A percentile compares a stretch with the other conserved stretches of the same genome.
These are phyloP conservation scores for Gnathonemus echidnorhynchus DNA, from an alignment of 2,113 vertebrate species.

Conservation along the genomic window DNA sequence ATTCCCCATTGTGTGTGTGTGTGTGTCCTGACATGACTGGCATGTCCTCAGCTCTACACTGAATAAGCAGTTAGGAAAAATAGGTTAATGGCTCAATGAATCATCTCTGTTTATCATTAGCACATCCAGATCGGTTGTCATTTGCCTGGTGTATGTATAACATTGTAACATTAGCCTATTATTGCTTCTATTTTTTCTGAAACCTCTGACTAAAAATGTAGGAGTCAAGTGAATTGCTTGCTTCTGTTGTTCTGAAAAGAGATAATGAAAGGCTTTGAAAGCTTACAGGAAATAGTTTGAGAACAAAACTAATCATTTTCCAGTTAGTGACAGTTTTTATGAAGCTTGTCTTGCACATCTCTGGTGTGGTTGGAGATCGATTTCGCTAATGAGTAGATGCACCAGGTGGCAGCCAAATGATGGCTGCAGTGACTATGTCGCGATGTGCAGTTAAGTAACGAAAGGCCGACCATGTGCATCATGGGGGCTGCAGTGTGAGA, in stretches of 20 bases:
- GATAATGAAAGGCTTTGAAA: not conserved
- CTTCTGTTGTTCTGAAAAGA: not conserved
- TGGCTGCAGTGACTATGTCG: not conserved
- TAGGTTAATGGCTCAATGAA: not conserved
- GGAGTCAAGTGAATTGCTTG: not conserved
- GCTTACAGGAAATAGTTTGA: not conserved
- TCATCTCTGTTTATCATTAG: not conserved
- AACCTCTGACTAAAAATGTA: not conserved
- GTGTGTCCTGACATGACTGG: not conserved
- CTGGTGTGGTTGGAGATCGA: not conserved
- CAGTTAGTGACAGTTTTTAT: not conserved
- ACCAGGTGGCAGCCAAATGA: not conserved
- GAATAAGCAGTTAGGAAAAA: not conserved
- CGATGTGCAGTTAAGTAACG: not conserved
- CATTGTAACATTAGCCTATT: not conserved
- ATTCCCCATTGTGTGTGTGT: not conserved
- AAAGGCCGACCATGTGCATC: not conserved
- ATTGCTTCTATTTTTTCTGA: not conserved
- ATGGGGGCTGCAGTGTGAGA: not conserved
- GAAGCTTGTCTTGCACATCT: not conserved
- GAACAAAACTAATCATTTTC: not conserved
- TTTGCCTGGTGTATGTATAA: not conserved
- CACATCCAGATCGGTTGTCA: not conserved
- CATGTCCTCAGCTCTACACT: not conserved
- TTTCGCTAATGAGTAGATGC: not conserved